Evolutionary conservation across 2,888 invertebrate genomes (phyloP).

Genomic region (Harpalus rufipes): DNA sequence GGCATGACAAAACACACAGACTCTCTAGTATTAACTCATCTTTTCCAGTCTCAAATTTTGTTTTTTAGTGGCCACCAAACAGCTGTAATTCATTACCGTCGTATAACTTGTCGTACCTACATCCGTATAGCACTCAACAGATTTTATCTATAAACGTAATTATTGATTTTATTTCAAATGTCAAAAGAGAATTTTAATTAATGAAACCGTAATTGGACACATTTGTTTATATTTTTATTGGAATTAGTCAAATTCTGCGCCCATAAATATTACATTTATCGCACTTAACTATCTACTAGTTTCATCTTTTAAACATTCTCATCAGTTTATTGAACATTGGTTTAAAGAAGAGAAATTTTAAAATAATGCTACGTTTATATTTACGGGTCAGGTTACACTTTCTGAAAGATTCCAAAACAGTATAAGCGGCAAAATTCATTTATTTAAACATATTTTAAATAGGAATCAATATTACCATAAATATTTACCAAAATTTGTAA

Average conservation of each 20-base stretch:
- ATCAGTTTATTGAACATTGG: neutral
- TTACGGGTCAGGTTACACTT: too few species aligned
- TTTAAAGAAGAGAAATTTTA: too few species aligned
- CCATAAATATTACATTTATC: neutral
- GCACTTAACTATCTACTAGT: neutral
- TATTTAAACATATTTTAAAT: too few species aligned
- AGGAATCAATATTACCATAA: too few species aligned
- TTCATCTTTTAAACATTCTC: neutral
- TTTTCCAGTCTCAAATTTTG: slow-evolving; percentile 14
- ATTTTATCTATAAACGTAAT: slow-evolving; percentile 32
- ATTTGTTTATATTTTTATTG: slow-evolving; percentile 9
- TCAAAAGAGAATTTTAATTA: slow-evolving; percentile 16
- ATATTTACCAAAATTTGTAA: too few species aligned
- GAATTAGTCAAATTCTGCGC: slow-evolving; percentile 20
- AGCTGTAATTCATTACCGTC: slow-evolving; percentile 23
- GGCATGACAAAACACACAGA: slow-evolving; percentile 17
- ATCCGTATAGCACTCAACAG: neutral
- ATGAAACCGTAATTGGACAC: slow-evolving; percentile 15
- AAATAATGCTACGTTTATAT: too few species aligned
- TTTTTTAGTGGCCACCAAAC: slow-evolving; percentile 25
- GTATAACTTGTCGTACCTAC: slow-evolving; percentile 19
- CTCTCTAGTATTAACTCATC: slow-evolving; percentile 21
- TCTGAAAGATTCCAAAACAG: too few species aligned
- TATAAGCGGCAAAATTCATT: too few species aligned
- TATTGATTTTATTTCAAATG: slow-evolving; percentile 33